A percentile compares a stretch with the other conserved stretches of the same genome.
These are phyloP conservation scores for Vanacampus margaritifer DNA, from an alignment of 2,113 vertebrate species.

Conservation along the genomic window DNA sequence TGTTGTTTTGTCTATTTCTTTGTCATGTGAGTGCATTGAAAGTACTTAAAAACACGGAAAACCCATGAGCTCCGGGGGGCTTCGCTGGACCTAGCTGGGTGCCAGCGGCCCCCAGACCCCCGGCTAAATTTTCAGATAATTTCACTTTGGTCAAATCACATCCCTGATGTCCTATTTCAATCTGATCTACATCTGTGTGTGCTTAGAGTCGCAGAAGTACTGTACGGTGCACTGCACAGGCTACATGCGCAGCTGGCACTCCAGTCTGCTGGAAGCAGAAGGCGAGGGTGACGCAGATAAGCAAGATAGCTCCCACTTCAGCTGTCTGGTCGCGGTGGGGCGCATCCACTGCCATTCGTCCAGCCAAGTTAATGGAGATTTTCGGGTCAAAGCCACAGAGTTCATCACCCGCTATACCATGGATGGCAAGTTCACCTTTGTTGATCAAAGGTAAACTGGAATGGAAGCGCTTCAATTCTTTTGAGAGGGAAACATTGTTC, in stretches of 20 bases:
- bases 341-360: constrained; percentile 77
- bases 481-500: not conserved
- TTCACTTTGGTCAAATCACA: too few relatives aligned
- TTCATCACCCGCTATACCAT: constrained; percentile 86
- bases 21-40: too few relatives aligned
- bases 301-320: constrained; percentile 77
- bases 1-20: too few relatives aligned
- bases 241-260: constrained; percentile 85
- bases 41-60: too few relatives aligned
- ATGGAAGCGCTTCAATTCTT: not conserved
- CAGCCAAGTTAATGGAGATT: constrained; percentile 77
- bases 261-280: constrained; percentile 77
- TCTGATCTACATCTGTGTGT: constrained; percentile 6
- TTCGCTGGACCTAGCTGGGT: too few relatives aligned
- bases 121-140: too few relatives aligned
- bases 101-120: too few relatives aligned
- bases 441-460: constrained; percentile 82
- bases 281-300: constrained; percentile 79
- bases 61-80: too few relatives aligned
- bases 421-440: constrained; percentile 91
- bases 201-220: constrained; percentile 81
- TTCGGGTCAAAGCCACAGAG: constrained; percentile 82
- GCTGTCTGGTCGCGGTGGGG: constrained; percentile 86
- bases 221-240: constrained; percentile 89
- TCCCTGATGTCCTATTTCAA: not conserved